Base-by-base conservation (phyloP, 2,797 vertebrate species). In the Loris lydekkerianus region DNA sequence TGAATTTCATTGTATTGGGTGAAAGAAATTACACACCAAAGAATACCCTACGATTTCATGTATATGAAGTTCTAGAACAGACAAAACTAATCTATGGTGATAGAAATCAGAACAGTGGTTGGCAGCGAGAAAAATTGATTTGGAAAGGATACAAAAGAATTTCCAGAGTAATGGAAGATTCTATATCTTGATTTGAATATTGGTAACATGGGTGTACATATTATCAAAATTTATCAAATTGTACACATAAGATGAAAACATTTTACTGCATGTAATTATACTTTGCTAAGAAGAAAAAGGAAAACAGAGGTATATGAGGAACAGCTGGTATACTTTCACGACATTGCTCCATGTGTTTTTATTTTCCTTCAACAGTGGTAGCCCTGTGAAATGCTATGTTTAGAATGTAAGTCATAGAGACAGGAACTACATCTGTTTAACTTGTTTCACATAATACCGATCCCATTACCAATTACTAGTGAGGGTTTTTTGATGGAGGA, bases 261-360 rank as follows among this genome's bases (percentile, higher is more conserved):
- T 95, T 96, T 93, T 93, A 82, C 25, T 58, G 43, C 89, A 86
- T 89, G 31, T 63, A 83, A 93, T 86, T 86, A 31, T 63, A 61
- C 67, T 70, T 86, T 34, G 67, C 37, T 56, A 40, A 43, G 83
- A 69, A 80, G 25, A 90, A 37, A 49, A 86, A 63, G 72, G 27
- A 91, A 84, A 81, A 18, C 56, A 87, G 27, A n/a, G 2, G 2
- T 49, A 56, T 75, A 25, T 61, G 27, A 73, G n/a, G 34, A 91
- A 94, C 86, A 95, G 92, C 89, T 96, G 89, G 61, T 89, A 14
- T 53, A 89, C 91, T 92, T 93, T 97, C 60, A 73, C 93, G 84
- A 94, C 81, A 82, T 82, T 75, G 73, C 93, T 96, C 34, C 58
- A 29, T 82, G 93, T 93, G 67, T 91, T 92, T 91, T 91, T 90